Percentiles rank a stretch among this genome's conserved stretches.
Conservation (phyloP, 2,888 invertebrate species). For the Rotaria sp. region DNA sequence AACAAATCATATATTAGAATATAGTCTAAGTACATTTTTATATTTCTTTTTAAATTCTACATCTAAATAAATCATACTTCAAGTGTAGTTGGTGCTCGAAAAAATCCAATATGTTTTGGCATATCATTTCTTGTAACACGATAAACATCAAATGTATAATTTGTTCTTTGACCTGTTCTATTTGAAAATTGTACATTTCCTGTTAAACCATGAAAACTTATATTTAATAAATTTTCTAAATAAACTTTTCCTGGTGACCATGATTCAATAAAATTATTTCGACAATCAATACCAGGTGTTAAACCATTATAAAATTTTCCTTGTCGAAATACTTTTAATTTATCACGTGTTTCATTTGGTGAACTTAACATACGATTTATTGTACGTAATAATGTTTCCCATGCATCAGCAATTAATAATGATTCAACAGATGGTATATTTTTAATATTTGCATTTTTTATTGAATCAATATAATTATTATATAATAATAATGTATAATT, state of each 20-base stretch:
- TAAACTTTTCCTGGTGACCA: background rate
- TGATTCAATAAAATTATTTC: background rate
- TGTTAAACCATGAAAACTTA: slow-evolving; percentile 3
- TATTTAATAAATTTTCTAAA: slow-evolving; percentile 12
- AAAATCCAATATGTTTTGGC: slow-evolving; percentile 19
- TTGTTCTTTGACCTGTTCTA: background rate
- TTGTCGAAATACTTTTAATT: slow-evolving; percentile 15
- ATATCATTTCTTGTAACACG: slow-evolving; percentile 1
- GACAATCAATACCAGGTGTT: slow-evolving; percentile 18
- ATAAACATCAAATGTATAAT: slow-evolving; percentile 20
- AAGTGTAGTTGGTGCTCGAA: slow-evolving; percentile 3
- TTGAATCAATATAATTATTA: background rate
- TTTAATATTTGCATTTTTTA: background rate
- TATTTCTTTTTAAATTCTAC: too few species aligned
- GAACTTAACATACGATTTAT: slow-evolving; percentile 1
- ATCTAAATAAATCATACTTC: background rate
- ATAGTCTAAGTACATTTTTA: too few species aligned
- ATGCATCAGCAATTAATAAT: slow-evolving; percentile 4
- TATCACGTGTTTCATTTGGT: slow-evolving; percentile 13
- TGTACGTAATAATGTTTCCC: slow-evolving; percentile 21
- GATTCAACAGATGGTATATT: background rate
- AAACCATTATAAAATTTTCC: background rate
- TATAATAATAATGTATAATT: background rate
- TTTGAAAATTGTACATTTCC: background rate
- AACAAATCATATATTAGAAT: too few species aligned